phyloP scores from a whole-genome alignment of 2,888 invertebrate genomes.

The Drosophila robusta region DNA sequence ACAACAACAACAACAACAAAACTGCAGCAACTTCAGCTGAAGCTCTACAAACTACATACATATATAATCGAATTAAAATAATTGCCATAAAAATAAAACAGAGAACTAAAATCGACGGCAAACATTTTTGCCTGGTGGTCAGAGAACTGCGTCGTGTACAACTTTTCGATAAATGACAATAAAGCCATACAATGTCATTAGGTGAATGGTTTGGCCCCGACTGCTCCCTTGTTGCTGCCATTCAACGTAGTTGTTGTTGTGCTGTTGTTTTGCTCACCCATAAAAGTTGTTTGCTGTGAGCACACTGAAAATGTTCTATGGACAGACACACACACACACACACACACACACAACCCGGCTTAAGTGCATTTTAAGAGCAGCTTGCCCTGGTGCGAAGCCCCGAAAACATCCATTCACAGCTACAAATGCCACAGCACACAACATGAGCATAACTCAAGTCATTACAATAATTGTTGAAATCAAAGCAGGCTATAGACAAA shows the following conservation, averaged over 20 bases:
- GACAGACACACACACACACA: slow-evolving; percentile 5
- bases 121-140: slow-evolving; percentile 54
- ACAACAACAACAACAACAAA: slow-evolving; percentile 1
- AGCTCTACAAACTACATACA: slow-evolving; percentile 31
- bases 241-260: slow-evolving; percentile 11
- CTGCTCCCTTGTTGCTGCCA: slow-evolving; percentile 26
- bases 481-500: slow-evolving; percentile 46
- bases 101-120: slow-evolving; percentile 59
- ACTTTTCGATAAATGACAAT: slow-evolving; percentile 80
- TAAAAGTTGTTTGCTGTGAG: slow-evolving; percentile 60
- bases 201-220: slow-evolving; percentile 65
- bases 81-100: slow-evolving; percentile 56
- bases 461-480: slow-evolving; percentile 71
- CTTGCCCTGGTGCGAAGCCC: slow-evolving; percentile 11
- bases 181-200: slow-evolving; percentile 78
- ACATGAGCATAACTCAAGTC: slow-evolving; percentile 60
- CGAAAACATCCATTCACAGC: slow-evolving; percentile 35
- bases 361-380: slow-evolving; percentile 66
- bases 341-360: slow-evolving; percentile 34
- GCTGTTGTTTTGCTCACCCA: slow-evolving; percentile 38
- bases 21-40: slow-evolving; percentile 9
- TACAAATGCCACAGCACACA: slow-evolving; percentile 38
- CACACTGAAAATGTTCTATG: slow-evolving; percentile 35
- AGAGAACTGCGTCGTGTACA: slow-evolving; percentile 43
- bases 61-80: slow-evolving; percentile 76